These are phyloP conservation scores for Aramus guarauna DNA, from an alignment of 2,113 vertebrate species.

Conservation along the genomic window DNA sequence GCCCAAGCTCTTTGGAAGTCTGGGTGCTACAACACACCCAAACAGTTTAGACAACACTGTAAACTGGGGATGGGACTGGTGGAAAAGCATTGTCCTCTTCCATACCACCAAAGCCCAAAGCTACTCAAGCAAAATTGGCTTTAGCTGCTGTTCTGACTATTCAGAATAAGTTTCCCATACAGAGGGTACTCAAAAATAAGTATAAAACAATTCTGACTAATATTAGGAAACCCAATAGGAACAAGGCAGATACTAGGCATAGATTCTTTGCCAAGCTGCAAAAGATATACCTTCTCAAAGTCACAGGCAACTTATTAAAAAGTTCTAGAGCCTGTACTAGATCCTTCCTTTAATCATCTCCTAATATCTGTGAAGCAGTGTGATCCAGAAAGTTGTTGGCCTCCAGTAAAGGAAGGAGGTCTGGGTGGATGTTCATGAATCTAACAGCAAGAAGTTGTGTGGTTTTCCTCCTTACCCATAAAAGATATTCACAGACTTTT, in stretches of 20 bases:
- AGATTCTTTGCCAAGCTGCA: neutral
- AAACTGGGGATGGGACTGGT: neutral
- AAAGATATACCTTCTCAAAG: neutral
- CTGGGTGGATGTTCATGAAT: neutral
- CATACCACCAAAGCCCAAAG: neutral
- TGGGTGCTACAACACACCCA: neutral
- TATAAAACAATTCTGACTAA: neutral
- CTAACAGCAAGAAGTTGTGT: neutral
- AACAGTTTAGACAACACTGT: neutral
- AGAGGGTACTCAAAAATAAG: neutral
- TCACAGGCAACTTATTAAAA: neutral
- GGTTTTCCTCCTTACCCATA: neutral
- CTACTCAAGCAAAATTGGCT: neutral
- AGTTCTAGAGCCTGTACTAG: neutral
- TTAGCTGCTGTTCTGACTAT: neutral
- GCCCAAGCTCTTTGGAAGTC: neutral
- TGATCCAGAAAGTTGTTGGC: neutral
- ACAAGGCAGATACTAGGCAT: neutral
- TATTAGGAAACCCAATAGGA: neutral
- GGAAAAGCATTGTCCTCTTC: neutral
- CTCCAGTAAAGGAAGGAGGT: neutral
- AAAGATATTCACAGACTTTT: neutral
- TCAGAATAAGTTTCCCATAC: neutral
- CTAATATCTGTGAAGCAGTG: neutral
- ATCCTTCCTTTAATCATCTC: neutral